These are phyloP conservation scores for Lordiphosa clarofinis DNA, from an alignment of 1,140 invertebrate genomes.

Conservation along the genomic window DNA sequence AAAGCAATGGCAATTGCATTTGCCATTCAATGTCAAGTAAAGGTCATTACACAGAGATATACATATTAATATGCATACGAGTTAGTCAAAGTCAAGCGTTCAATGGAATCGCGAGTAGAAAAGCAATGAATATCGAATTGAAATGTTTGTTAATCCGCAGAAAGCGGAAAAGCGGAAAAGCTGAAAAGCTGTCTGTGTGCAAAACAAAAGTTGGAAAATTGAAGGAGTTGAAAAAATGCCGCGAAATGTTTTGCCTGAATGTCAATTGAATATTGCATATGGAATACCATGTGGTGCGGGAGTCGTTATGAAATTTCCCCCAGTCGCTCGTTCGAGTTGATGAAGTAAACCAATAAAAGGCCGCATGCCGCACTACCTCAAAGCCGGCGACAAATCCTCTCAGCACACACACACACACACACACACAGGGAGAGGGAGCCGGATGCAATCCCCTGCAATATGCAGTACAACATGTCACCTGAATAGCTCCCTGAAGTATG, in stretches of 20 bases:
- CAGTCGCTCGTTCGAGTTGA: slow-evolving; percentile 32
- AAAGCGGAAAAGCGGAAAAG: neutral
- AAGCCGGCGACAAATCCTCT: slow-evolving; percentile 45
- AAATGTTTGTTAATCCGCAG: slow-evolving; percentile 22
- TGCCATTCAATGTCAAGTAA: slow-evolving; percentile 40
- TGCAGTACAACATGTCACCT: slow-evolving; percentile 38
- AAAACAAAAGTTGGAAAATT: neutral
- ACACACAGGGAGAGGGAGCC: neutral
- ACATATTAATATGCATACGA: neutral
- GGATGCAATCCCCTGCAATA: slow-evolving; percentile 34
- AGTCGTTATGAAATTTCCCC: slow-evolving; percentile 52
- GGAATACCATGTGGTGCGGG: slow-evolving; percentile 18
- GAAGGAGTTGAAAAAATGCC: slow-evolving; percentile 27
- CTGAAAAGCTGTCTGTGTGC: neutral
- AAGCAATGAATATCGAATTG: no score
- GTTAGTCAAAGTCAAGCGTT: slow-evolving; percentile 29
- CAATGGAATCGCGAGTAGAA: neutral
- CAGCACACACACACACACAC: neutral
- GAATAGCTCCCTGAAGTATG: slow-evolving; percentile 23
- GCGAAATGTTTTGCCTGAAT: slow-evolving; percentile 30
- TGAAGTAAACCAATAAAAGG: slow-evolving; percentile 61
- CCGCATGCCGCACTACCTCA: slow-evolving; percentile 44
- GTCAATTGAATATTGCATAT: slow-evolving; percentile 60
- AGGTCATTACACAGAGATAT: slow-evolving; percentile 32
- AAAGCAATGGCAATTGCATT: slow-evolving; percentile 31